phyloP scores from a whole-genome alignment of 1,140 invertebrate genomes.

The Batillaria attramentaria region DNA sequence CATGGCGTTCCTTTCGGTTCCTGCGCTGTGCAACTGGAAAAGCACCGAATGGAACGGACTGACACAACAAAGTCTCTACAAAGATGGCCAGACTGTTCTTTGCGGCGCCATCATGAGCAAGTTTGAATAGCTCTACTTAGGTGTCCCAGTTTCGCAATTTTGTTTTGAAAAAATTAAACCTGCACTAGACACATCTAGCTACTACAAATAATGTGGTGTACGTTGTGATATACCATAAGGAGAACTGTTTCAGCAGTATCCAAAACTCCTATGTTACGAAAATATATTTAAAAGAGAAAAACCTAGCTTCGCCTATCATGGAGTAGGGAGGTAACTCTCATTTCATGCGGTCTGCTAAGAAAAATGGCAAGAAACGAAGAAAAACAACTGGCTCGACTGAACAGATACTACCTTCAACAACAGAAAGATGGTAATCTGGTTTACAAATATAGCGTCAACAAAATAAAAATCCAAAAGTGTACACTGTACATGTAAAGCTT shows the following conservation, averaged over 20 bases:
- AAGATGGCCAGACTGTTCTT: no score
- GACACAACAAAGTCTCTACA: no score
- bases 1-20: no score
- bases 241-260: background rate
- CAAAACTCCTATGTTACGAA: background rate
- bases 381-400: slow-evolving; percentile 63
- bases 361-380: slow-evolving; percentile 66
- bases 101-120: no score
- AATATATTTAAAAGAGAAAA: background rate
- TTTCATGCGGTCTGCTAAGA: background rate
- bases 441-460: background rate
- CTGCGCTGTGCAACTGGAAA: no score
- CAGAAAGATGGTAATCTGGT: slow-evolving; percentile 51
- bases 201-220: background rate
- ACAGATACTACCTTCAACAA: slow-evolving; percentile 55
- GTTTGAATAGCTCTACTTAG: no score
- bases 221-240: background rate
- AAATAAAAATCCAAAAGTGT: background rate
- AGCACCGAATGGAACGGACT: no score
- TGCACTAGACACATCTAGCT: no score
- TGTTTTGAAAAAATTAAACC: no score
- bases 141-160: no score
- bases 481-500: background rate
- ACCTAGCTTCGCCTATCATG: background rate
- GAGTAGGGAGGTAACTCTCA: slow-evolving; percentile 6